Conservation (phyloP, 2,113 vertebrate species). For the Lepus timidus region DNA sequence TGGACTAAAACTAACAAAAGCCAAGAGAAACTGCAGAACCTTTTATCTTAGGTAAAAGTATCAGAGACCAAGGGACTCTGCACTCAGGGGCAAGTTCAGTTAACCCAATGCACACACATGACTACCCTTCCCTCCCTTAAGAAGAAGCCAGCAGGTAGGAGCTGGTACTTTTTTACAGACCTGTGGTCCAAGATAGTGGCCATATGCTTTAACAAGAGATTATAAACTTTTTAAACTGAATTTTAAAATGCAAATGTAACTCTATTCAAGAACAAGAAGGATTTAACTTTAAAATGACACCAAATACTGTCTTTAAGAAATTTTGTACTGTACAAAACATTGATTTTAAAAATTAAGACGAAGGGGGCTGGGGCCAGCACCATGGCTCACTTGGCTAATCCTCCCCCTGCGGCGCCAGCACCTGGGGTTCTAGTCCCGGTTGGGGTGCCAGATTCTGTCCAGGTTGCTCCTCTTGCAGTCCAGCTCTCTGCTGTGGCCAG, state of each 20-base stretch:
- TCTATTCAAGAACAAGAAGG: constrained; percentile 42
- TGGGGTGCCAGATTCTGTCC: no score
- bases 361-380: no score
- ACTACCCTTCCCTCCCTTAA: background rate
- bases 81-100: background rate
- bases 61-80: background rate
- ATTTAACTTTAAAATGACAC: constrained; percentile 37
- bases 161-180: background rate
- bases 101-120: accelerated
- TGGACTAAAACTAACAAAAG: background rate
- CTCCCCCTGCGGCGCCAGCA: no score
- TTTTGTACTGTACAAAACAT: no score
- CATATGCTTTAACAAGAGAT: background rate
- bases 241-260: constrained; percentile 48
- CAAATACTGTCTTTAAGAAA: constrained; percentile 17
- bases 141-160: background rate
- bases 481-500: no score
- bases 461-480: no score
- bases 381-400: no score
- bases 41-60: background rate
- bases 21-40: background rate
- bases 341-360: no score
- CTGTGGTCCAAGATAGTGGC: background rate
- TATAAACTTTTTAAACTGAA: background rate
- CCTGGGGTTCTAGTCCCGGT: no score